Evolutionary conservation across 2,888 invertebrate species (phyloP).

Genomic region (Idaea aversata): DNA sequence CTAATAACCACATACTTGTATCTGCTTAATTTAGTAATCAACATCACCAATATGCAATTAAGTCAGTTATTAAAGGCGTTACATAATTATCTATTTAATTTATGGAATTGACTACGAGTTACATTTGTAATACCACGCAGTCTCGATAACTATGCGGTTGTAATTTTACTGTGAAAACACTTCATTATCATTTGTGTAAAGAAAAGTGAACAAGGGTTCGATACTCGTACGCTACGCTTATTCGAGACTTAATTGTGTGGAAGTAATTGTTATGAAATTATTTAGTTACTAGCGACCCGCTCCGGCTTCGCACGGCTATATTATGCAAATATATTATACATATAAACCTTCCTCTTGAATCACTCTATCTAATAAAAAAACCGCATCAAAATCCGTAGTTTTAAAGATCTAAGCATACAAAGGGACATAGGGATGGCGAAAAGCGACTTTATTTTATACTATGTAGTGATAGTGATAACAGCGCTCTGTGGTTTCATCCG

Average conservation of each 20-base stretch:
- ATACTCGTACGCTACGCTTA: slow-evolving; percentile 14
- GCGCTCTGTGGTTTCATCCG: too few species aligned
- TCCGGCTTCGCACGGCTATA: too few species aligned
- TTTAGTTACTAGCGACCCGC: slow-evolving; percentile 21
- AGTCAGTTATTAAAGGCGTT: background rate
- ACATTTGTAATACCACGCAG: slow-evolving; percentile 5
- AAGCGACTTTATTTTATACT: too few species aligned
- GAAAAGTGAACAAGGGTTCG: slow-evolving; percentile 25
- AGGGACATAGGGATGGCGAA: too few species aligned
- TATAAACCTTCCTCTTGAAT: too few species aligned
- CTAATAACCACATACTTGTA: too few species aligned
- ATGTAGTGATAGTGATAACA: background rate
- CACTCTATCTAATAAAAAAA: too few species aligned
- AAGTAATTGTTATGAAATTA: slow-evolving; percentile 28
- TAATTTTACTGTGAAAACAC: slow-evolving; percentile 18
- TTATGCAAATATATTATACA: too few species aligned
- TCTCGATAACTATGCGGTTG: slow-evolving; percentile 6
- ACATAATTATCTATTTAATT: slow-evolving; percentile 3
- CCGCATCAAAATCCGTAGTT: too few species aligned
- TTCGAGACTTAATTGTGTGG: slow-evolving; percentile 10
- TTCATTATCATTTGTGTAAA: slow-evolving; percentile 23
- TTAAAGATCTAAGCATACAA: too few species aligned
- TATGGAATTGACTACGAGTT: slow-evolving; percentile 4
- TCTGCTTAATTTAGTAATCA: too few species aligned
- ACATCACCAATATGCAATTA: background rate